These are phyloP conservation scores for Sander vitreus DNA, from an alignment of 2,113 vertebrate genomes.

Conservation along the genomic window DNA sequence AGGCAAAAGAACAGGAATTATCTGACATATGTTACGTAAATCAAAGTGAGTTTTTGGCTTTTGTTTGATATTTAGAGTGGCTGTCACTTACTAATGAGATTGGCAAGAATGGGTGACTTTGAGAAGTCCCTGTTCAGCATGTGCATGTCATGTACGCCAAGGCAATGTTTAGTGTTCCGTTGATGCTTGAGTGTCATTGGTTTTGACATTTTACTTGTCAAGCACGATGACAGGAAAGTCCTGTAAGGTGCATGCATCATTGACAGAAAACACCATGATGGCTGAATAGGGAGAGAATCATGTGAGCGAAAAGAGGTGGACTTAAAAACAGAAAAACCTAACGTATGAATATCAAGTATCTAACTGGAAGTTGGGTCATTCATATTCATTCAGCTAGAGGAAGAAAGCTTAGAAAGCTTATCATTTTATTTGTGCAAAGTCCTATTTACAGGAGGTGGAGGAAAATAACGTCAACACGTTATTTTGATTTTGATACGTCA, in stretches of 20 bases:
- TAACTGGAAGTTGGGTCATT: neutral
- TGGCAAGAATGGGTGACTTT: slow-evolving; percentile 62
- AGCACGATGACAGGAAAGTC: slow-evolving; percentile 63
- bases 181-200: slow-evolving; percentile 72
- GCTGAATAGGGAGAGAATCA: slow-evolving; percentile 1
- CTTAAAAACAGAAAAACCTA: neutral
- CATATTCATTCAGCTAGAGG: neutral
- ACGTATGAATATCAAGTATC: neutral
- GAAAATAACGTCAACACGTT: neutral
- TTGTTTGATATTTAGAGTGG: neutral
- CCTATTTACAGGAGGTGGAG: neutral
- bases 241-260: slow-evolving; percentile 67
- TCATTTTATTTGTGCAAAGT: neutral
- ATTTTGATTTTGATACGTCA: too few species aligned
- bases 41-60: neutral
- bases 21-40: neutral
- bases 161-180: slow-evolving; percentile 45
- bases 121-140: slow-evolving; percentile 53
- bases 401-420: neutral
- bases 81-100: slow-evolving; percentile 25
- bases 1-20: neutral
- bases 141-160: slow-evolving; percentile 22
- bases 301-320: slow-evolving; percentile 5
- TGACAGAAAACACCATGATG: slow-evolving; percentile 48
- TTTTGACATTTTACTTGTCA: slow-evolving; percentile 74